A percentile compares a stretch with the other conserved stretches of the same genome.
These are phyloP conservation scores for Hirtodrosophila histrioides DNA, from an alignment of 2,888 invertebrate species.

Conservation along the genomic window DNA sequence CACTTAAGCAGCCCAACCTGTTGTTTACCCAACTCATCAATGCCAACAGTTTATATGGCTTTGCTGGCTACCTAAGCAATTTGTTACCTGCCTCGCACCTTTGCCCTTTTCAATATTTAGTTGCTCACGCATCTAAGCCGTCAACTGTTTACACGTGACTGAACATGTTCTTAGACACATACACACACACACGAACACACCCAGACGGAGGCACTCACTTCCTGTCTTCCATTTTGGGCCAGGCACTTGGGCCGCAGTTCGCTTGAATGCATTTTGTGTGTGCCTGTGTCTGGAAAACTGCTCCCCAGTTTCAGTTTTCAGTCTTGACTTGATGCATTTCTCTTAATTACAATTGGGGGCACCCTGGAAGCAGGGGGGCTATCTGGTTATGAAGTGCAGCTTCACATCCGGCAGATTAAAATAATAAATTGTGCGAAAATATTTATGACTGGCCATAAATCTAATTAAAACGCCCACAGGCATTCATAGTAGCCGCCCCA, in stretches of 20 bases:
- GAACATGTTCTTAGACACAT: slow-evolving; percentile 63
- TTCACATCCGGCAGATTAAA: slow-evolving; percentile 70
- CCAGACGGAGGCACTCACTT: slow-evolving; percentile 48
- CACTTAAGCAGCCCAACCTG: slow-evolving; percentile 27
- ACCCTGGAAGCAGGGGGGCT: slow-evolving; percentile 5
- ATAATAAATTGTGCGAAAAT: slow-evolving; percentile 73
- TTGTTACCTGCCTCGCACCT: slow-evolving; percentile 54
- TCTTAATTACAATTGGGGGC: slow-evolving; percentile 54
- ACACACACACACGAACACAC: slow-evolving; percentile 6
- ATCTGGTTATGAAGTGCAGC: slow-evolving; percentile 39
- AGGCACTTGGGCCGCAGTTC: slow-evolving; percentile 18
- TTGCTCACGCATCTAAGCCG: slow-evolving; percentile 39
- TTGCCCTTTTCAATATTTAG: slow-evolving; percentile 13
- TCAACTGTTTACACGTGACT: slow-evolving; percentile 73
- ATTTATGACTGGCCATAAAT: slow-evolving; percentile 56
- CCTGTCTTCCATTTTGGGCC: slow-evolving; percentile 70
- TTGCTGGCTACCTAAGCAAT: slow-evolving; percentile 41
- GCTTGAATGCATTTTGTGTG: slow-evolving; percentile 63
- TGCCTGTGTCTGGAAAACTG: slow-evolving; percentile 21
- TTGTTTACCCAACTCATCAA: slow-evolving; percentile 41
- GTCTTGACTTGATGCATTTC: slow-evolving; percentile 42
- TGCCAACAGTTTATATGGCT: slow-evolving; percentile 42
- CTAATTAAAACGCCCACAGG: slow-evolving; percentile 43
- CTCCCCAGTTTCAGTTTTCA: slow-evolving; percentile 29
- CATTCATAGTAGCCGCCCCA: slow-evolving; percentile 11